Evolutionary conservation across 2,888 invertebrate genomes (phyloP).

Genomic region (Agonopterix arenella): DNA sequence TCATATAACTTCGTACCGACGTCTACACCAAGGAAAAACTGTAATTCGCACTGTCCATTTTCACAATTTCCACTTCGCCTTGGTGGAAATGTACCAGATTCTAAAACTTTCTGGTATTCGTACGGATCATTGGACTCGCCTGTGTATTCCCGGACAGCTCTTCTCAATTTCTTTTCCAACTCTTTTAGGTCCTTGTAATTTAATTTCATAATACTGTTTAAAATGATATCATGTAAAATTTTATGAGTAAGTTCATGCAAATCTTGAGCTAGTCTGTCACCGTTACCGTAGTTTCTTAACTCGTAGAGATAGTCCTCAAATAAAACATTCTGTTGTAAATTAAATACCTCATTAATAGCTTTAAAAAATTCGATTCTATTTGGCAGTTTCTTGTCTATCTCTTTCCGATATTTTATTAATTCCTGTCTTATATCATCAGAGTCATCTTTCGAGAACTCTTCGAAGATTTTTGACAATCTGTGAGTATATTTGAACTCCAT

Average conservation of each 20-base stretch:
- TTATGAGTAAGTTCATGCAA: slow-evolving; percentile 23
- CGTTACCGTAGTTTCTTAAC: slow-evolving; percentile 20
- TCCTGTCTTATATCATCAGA: slow-evolving; percentile 26
- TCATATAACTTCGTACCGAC: no score
- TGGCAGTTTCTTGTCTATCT: slow-evolving; percentile 20
- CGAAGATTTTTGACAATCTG: slow-evolving; percentile 28
- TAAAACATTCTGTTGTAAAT: slow-evolving; percentile 24
- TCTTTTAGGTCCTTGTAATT: slow-evolving; percentile 4
- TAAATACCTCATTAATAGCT: slow-evolving; percentile 39
- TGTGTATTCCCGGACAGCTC: slow-evolving; percentile 1
- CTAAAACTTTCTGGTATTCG: no score
- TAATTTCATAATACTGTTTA: slow-evolving; percentile 17
- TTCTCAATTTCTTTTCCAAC: slow-evolving; percentile 1
- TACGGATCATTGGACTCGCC: no score
- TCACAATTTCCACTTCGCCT: no score
- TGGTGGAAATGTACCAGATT: no score
- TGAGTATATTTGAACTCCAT: slow-evolving; percentile 24
- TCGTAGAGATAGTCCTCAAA: slow-evolving; percentile 42
- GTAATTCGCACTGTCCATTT: no score
- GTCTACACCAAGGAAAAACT: no score
- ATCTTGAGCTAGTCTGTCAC: slow-evolving; percentile 12
- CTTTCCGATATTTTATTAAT: slow-evolving; percentile 21
- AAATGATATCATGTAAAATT: slow-evolving; percentile 22
- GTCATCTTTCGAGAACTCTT: slow-evolving; percentile 24
- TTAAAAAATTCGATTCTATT: slow-evolving; percentile 28